Evolutionary conservation across 2,888 invertebrate species (phyloP).

Genomic region (Drosophila yooni): DNA sequence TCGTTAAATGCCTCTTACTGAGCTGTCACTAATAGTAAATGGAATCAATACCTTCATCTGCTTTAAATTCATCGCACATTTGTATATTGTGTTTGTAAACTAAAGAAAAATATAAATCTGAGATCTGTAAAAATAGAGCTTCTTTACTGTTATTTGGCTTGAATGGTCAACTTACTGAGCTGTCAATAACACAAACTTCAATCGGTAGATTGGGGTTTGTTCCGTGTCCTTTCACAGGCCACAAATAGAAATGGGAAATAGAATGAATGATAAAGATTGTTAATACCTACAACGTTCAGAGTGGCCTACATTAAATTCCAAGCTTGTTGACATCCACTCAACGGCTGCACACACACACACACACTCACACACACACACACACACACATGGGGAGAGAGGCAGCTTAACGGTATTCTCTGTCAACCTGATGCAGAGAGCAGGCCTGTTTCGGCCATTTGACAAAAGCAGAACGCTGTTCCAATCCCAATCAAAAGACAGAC

Average conservation of each 20-base stretch:
- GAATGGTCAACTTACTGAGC: background rate
- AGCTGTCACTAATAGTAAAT: background rate
- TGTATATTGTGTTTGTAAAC: background rate
- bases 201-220: constrained; percentile 29
- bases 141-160: background rate
- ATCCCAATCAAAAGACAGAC: constrained; percentile 63
- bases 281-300: constrained; percentile 8
- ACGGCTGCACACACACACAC: constrained; percentile 26
- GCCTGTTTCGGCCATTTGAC: constrained; percentile 37
- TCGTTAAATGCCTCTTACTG: background rate
- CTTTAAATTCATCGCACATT: background rate
- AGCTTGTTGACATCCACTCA: constrained; percentile 50
- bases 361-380: constrained; percentile 8
- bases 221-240: constrained; percentile 16
- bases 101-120: background rate
- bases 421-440: constrained; percentile 23
- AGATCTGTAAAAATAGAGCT: background rate
- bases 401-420: constrained; percentile 7
- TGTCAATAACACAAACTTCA: constrained; percentile 28
- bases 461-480: constrained; percentile 42
- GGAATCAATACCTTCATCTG: background rate
- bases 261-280: constrained; percentile 40
- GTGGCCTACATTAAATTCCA: constrained; percentile 10
- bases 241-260: constrained; percentile 29
- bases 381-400: background rate